These are phyloP conservation scores for Mesoclemmys tuberculata DNA, from an alignment of 2,113 vertebrate species.

Conservation along the genomic window DNA sequence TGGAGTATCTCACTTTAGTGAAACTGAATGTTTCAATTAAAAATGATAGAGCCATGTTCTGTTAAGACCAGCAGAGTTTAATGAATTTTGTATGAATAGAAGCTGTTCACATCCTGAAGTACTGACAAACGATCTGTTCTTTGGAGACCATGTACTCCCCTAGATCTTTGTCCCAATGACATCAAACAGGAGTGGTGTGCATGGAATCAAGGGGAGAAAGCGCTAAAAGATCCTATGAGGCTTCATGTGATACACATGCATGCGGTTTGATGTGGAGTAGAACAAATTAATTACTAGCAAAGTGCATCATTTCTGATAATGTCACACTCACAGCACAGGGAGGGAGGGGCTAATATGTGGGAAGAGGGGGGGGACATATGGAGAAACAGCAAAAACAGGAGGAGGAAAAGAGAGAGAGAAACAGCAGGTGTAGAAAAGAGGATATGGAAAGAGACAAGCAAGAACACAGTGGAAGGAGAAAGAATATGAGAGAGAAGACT, in stretches of 20 bases:
- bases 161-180: slow-evolving; percentile 48
- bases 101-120: slow-evolving; percentile 63
- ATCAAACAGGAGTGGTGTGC: slow-evolving; percentile 45
- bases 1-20: slow-evolving; percentile 71
- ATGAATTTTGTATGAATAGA: slow-evolving; percentile 73
- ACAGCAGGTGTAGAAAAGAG: neutral
- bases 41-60: slow-evolving; percentile 68
- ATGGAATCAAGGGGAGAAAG: slow-evolving; percentile 7
- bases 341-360: neutral
- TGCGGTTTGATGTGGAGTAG: neutral
- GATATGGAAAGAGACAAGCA: rapidly evolving
- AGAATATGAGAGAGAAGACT: neutral
- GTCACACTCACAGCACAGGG: neutral
- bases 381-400: neutral
- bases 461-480: neutral
- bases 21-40: slow-evolving; percentile 76
- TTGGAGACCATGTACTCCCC: slow-evolving; percentile 26
- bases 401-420: neutral
- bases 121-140: slow-evolving; percentile 63
- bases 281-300: neutral
- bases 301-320: neutral
- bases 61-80: slow-evolving; percentile 75
- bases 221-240: slow-evolving; percentile 31
- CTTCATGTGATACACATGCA: slow-evolving; percentile 32
- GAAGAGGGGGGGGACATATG: neutral